These are phyloP conservation scores for Nipponia nippon DNA, from an alignment of 2,113 vertebrate genomes.

Conservation along the genomic window DNA sequence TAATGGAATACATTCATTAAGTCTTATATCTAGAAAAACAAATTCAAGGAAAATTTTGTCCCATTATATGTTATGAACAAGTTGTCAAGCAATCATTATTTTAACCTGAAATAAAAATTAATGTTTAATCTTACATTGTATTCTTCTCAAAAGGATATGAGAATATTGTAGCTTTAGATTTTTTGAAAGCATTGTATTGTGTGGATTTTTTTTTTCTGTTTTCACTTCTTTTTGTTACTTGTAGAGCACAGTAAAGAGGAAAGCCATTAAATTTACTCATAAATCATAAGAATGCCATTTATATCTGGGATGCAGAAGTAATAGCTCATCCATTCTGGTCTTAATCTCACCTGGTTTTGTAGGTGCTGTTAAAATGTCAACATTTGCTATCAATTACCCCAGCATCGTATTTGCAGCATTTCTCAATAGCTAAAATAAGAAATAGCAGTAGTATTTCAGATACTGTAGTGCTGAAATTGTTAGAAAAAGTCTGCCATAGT, in stretches of 20 bases:
- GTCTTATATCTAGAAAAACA: slow-evolving; percentile 14
- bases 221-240: background rate
- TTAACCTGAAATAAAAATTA: background rate
- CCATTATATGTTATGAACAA: background rate
- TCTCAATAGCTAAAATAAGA: background rate
- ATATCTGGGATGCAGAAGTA: background rate
- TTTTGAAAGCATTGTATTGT: background rate
- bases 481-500: background rate
- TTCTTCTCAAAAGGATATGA: background rate
- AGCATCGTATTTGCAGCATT: background rate
- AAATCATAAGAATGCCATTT: background rate
- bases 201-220: background rate
- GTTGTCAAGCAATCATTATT: background rate
- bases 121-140: background rate
- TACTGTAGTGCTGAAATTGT: background rate
- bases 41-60: background rate
- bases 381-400: background rate
- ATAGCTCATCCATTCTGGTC: background rate
- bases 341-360: background rate
- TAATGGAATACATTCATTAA: background rate
- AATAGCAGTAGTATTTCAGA: background rate
- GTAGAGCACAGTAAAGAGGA: background rate
- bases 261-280: background rate
- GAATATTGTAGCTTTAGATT: background rate
- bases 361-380: background rate